Evolutionary conservation across 2,797 vertebrate genomes (phyloP).

Genomic region (Danio tinwini): DNA sequence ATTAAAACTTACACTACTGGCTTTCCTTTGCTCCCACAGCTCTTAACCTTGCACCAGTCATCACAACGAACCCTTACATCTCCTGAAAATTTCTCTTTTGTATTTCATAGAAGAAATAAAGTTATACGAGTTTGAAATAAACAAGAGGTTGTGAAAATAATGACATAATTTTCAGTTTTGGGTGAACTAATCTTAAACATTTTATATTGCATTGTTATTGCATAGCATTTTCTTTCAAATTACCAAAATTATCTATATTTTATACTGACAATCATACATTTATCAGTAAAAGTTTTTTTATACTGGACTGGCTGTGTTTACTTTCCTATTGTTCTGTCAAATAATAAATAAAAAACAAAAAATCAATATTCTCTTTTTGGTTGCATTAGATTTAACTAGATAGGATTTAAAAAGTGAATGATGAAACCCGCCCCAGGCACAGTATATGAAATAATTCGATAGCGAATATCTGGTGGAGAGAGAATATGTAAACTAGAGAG

Average conservation of each 20-base stretch:
- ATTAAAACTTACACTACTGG: too few relatives aligned
- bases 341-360: conserved; percentile 14
- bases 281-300: conserved; percentile 3
- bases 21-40: too few relatives aligned
- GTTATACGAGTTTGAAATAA: conserved; percentile 23
- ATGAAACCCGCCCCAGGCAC: conserved; percentile 48
- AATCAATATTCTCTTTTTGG: conserved; percentile 43
- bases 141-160: conserved; percentile 29
- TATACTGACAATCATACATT: not conserved
- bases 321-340: not conserved
- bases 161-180: conserved; percentile 7
- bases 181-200: conserved; percentile 3
- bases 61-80: not conserved
- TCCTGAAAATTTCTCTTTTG: not conserved
- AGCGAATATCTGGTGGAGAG: conserved; percentile 35
- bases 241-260: not conserved
- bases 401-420: conserved; percentile 51
- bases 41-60: not conserved
- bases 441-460: conserved; percentile 50
- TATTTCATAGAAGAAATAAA: not conserved
- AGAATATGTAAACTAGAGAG: conserved; percentile 31
- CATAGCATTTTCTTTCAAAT: not conserved
- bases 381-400: conserved; percentile 45
- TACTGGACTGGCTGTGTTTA: not conserved
- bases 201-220: conserved; percentile 4